Conservation (phyloP, 2,888 invertebrate species). For the Tipula lateralis region DNA sequence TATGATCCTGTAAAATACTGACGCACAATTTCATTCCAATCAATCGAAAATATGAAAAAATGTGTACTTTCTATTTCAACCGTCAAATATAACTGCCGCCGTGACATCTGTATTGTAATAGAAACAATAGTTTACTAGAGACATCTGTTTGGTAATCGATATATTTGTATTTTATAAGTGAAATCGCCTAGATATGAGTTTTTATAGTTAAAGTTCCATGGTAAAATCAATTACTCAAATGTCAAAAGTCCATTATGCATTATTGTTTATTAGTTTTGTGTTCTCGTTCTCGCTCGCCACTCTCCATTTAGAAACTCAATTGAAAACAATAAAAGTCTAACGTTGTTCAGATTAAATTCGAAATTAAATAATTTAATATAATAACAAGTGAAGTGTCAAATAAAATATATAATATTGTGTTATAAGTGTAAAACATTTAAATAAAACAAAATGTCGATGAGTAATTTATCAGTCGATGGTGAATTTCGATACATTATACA, state of each 20-base stretch:
- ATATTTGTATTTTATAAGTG: neutral
- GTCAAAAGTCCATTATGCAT: neutral
- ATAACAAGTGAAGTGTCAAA: neutral
- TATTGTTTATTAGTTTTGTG: neutral
- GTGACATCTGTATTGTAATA: no score
- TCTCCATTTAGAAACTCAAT: neutral
- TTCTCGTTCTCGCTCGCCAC: neutral
- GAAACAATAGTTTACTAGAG: no score
- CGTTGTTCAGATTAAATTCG: neutral
- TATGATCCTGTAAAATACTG: no score
- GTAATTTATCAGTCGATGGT: constrained; percentile 60
- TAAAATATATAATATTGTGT: no score
- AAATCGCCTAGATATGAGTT: no score
- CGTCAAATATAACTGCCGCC: no score
- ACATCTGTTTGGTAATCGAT: neutral
- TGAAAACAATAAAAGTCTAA: neutral
- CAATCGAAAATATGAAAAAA: no score
- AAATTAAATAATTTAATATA: no score
- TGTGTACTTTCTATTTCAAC: no score
- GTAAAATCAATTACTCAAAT: neutral
- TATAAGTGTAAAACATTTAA: no score
- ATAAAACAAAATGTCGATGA: constrained; percentile 50
- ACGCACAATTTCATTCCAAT: no score
- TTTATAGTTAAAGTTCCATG: neutral
- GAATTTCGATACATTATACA: constrained; percentile 76